phyloP scores from a whole-genome alignment of 2,888 invertebrate genomes.

The Elegia similella region DNA sequence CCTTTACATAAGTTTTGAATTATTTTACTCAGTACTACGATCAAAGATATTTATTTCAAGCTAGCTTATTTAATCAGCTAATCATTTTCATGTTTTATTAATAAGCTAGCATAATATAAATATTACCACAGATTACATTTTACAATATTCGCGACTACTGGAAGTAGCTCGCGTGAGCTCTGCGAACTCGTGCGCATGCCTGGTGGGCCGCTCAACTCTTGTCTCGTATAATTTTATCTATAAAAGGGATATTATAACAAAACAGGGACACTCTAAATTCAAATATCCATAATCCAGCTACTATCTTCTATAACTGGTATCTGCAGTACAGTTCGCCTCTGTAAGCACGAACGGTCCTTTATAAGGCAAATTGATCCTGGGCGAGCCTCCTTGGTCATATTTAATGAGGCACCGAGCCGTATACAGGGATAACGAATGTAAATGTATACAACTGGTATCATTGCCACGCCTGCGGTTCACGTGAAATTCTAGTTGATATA shows the following conservation, averaged over 20 bases:
- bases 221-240: neutral
- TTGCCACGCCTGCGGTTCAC: slow-evolving; percentile 15
- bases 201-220: neutral
- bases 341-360: slow-evolving; percentile 19
- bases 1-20: too few species aligned
- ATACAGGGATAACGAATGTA: slow-evolving; percentile 49
- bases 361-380: slow-evolving; percentile 34
- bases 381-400: slow-evolving; percentile 40
- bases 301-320: neutral
- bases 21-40: too few species aligned
- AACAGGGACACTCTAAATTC: neutral
- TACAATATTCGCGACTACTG: neutral
- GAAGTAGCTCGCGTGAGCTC: neutral
- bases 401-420: slow-evolving; percentile 43
- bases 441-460: slow-evolving; percentile 42
- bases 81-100: too few species aligned
- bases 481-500: slow-evolving; percentile 6
- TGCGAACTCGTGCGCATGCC: neutral
- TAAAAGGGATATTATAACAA: slow-evolving; percentile 20
- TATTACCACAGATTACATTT: neutral
- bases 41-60: too few species aligned
- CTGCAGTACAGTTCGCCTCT: neutral
- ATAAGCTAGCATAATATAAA: too few species aligned
- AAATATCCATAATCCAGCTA: neutral
- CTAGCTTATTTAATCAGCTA: too few species aligned